Evolutionary conservation across 2,113 vertebrate species (phyloP).

Genomic region (Chinchilla lanigera): DNA sequence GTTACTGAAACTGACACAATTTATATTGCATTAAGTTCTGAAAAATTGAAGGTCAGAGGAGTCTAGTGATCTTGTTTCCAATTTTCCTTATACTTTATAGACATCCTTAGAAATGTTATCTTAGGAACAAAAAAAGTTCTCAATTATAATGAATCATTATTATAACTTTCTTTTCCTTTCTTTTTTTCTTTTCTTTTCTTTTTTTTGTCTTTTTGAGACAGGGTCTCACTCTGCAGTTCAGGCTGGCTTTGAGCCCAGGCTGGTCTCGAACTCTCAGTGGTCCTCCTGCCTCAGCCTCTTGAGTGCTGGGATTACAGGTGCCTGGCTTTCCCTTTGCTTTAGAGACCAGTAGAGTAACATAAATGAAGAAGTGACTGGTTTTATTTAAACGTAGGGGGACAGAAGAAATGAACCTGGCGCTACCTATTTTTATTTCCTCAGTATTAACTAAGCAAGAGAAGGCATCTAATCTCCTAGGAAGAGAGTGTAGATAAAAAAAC

Average conservation of each 20-base stretch:
- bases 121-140: slow-evolving; percentile 51
- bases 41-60: slow-evolving; percentile 6
- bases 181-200: too few relatives aligned
- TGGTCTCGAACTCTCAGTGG: too few relatives aligned
- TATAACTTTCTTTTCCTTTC: neutral
- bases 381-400: neutral
- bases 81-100: slow-evolving; percentile 29
- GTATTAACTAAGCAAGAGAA: neutral
- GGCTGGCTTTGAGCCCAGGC: too few relatives aligned
- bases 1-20: neutral
- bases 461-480: neutral
- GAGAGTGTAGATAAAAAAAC: neutral
- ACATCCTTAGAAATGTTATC: neutral
- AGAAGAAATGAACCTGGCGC: neutral
- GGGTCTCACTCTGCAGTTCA: too few relatives aligned
- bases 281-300: too few relatives aligned
- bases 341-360: neutral
- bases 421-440: neutral
- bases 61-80: neutral
- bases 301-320: too few relatives aligned
- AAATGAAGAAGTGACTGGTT: neutral
- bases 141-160: neutral
- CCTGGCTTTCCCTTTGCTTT: slow-evolving; percentile 31
- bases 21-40: neutral
- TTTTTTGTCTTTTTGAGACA: too few relatives aligned